Evolutionary conservation across 2,797 vertebrate genomes (phyloP).

Genomic region (Fratercula arctica): DNA sequence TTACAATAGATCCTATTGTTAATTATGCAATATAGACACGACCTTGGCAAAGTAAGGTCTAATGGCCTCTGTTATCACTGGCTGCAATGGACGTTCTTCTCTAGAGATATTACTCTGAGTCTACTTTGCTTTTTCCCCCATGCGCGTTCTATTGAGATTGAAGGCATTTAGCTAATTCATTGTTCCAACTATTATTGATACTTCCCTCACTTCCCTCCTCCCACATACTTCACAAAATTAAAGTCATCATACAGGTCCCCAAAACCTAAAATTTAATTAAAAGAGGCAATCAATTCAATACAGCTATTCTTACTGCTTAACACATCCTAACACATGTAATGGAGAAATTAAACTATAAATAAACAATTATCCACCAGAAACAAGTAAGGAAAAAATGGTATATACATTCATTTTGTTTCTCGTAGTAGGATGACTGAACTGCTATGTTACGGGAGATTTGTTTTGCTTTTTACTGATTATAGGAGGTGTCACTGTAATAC

Average conservation of each 20-base stretch:
- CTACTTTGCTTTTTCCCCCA: neutral
- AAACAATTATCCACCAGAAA: neutral
- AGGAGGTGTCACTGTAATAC: constrained; percentile 1
- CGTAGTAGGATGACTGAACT: neutral
- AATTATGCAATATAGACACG: neutral
- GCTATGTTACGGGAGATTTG: neutral
- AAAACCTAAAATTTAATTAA: neutral
- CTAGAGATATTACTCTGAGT: neutral
- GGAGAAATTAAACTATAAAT: constrained; percentile 3
- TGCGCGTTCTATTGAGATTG: neutral
- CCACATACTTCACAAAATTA: constrained; percentile 1
- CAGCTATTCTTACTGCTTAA: neutral
- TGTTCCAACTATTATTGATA: neutral
- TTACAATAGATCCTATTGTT: neutral
- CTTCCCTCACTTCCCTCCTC: neutral
- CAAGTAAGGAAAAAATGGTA: neutral
- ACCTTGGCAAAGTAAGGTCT: neutral
- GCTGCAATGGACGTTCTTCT: neutral
- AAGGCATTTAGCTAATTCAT: neutral
- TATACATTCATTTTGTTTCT: neutral
- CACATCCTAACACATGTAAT: neutral
- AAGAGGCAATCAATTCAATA: neutral
- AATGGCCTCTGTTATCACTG: neutral
- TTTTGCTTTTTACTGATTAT: constrained; percentile 21
- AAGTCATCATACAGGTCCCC: neutral